Conservation (phyloP, 2,797 vertebrate species). For the Poecilia wingei region DNA sequence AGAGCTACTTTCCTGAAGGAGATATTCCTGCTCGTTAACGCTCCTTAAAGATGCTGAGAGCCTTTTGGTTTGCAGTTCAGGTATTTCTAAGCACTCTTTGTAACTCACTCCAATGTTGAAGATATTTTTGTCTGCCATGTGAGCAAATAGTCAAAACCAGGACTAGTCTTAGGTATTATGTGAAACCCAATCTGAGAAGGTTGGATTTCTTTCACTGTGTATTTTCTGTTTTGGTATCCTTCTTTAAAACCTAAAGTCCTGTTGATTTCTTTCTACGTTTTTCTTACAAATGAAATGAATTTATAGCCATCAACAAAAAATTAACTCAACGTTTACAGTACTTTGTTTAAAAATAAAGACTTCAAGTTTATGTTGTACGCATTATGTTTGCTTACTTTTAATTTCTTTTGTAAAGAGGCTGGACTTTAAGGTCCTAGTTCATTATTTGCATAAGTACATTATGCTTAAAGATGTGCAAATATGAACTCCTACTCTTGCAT, state of each 20-base stretch:
- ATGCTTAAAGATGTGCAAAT: neutral
- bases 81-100: neutral
- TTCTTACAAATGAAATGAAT: neutral
- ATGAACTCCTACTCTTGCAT: neutral
- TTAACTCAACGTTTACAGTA: neutral
- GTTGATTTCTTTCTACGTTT: neutral
- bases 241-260: neutral
- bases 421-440: neutral
- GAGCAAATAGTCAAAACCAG: neutral
- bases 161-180: neutral
- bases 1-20: neutral
- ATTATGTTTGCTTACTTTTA: neutral
- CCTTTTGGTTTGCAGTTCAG: neutral
- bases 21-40: neutral
- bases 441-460: neutral
- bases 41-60: neutral
- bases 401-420: neutral
- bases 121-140: neutral
- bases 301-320: neutral
- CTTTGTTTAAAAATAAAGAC: neutral
- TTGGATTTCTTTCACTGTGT: neutral
- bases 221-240: neutral
- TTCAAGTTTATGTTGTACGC: neutral
- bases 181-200: neutral
- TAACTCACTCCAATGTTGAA: neutral